These are phyloP conservation scores for Calosoma granatense DNA, from an alignment of 1,140 invertebrate genomes.

Conservation along the genomic window DNA sequence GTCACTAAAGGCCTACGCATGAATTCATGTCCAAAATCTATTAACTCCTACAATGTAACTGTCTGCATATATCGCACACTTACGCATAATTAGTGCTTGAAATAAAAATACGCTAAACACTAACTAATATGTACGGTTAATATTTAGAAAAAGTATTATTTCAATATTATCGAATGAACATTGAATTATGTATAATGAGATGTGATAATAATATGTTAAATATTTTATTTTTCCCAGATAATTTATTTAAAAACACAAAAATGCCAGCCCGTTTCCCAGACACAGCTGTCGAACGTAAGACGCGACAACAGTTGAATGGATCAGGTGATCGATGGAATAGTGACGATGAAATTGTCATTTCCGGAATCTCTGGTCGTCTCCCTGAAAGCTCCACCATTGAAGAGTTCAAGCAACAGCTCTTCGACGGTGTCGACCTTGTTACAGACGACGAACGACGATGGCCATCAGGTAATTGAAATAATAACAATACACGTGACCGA, in stretches of 20 bases:
- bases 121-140: no score
- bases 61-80: no score
- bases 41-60: no score
- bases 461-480: slow-evolving; percentile 42
- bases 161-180: no score
- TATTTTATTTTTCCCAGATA: slow-evolving; percentile 11
- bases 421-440: slow-evolving; percentile 77
- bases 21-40: not conserved
- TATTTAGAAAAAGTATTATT: no score
- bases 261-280: slow-evolving; percentile 52
- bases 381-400: slow-evolving; percentile 80
- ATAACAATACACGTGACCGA: not conserved
- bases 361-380: slow-evolving; percentile 80
- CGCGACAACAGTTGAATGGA: slow-evolving; percentile 21
- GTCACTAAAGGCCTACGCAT: not conserved
- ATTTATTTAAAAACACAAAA: slow-evolving; percentile 22
- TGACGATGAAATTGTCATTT: slow-evolving; percentile 74
- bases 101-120: no score
- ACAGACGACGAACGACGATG: slow-evolving; percentile 79
- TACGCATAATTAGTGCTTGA: no score
- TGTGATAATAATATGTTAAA: no score
- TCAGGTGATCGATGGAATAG: slow-evolving; percentile 22
- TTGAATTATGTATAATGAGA: no score
- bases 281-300: slow-evolving; percentile 19
- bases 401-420: slow-evolving; percentile 80